These are phyloP conservation scores for Saccostrea echinata DNA, from an alignment of 1,140 invertebrate genomes.

Conservation along the genomic window DNA sequence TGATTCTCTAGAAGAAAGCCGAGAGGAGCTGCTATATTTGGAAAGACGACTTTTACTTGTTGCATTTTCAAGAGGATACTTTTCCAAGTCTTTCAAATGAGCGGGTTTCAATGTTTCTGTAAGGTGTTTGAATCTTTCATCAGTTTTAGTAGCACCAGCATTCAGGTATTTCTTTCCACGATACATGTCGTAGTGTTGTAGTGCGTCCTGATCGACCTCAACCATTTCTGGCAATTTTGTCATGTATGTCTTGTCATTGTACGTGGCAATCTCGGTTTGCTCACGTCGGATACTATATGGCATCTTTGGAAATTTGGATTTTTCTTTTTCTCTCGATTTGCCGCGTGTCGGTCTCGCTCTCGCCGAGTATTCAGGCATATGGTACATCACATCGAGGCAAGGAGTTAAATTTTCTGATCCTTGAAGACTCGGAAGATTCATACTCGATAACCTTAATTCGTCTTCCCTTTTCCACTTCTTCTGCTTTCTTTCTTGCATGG, in stretches of 20 bases:
- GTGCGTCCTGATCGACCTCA: slow-evolving; percentile 59
- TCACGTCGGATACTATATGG: slow-evolving; percentile 57
- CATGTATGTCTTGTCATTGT: slow-evolving; percentile 65
- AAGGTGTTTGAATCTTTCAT: slow-evolving; percentile 59
- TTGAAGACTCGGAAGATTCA: slow-evolving; percentile 58
- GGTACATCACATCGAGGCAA: slow-evolving; percentile 56
- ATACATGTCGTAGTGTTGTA: slow-evolving; percentile 61
- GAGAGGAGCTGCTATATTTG: slow-evolving; percentile 50
- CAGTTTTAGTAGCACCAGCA: slow-evolving; percentile 52
- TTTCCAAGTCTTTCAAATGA: slow-evolving; percentile 51
- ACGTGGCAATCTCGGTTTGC: slow-evolving; percentile 66
- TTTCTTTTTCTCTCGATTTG: slow-evolving; percentile 13
- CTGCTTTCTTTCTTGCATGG: slow-evolving; percentile 57
- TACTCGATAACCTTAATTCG: slow-evolving; percentile 55
- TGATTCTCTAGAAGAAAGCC: background rate
- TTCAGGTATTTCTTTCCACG: slow-evolving; percentile 58
- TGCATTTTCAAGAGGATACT: slow-evolving; percentile 60
- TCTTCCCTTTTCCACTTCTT: slow-evolving; percentile 64
- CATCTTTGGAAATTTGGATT: slow-evolving; percentile 49
- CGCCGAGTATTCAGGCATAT: slow-evolving; percentile 54
- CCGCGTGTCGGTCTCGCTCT: slow-evolving; percentile 33
- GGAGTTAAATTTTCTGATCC: slow-evolving; percentile 29
- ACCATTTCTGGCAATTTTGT: slow-evolving; percentile 65
- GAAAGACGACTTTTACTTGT: slow-evolving; percentile 59
- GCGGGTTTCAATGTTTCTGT: slow-evolving; percentile 54